These are phyloP conservation scores for Saguinus imperator DNA, from an alignment of 2,113 vertebrate species.

Conservation along the genomic window DNA sequence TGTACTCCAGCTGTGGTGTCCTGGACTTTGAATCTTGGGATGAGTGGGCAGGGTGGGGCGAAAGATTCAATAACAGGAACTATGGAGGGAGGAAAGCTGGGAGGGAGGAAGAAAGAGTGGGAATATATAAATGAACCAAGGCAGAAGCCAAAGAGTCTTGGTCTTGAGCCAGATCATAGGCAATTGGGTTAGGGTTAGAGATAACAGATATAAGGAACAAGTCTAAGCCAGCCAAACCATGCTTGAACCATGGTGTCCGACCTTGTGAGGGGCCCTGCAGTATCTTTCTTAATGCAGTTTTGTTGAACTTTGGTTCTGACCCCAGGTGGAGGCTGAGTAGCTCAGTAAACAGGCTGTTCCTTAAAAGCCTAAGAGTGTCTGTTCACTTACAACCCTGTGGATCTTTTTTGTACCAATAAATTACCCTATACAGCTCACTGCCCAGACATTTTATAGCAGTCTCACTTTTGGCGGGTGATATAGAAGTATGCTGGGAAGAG, in stretches of 20 bases:
- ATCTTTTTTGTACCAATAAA: neutral
- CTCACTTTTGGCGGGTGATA: neutral
- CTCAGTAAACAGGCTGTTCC: neutral
- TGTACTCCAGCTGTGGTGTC: neutral
- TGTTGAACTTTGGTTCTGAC: neutral
- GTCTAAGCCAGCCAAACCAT: neutral
- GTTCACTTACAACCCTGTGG: neutral
- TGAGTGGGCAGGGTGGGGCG: neutral
- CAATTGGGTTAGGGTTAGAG: neutral
- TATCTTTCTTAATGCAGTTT: neutral
- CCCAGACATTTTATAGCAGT: conserved; percentile 12
- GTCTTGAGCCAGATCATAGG: neutral
- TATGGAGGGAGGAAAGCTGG: neutral
- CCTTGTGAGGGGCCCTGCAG: neutral
- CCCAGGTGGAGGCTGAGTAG: neutral
- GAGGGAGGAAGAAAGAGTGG: neutral
- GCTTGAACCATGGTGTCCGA: neutral
- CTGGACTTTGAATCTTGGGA: neutral
- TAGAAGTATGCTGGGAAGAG: neutral
- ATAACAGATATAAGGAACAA: neutral
- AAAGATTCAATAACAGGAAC: neutral
- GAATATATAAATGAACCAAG: neutral
- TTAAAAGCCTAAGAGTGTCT: neutral
- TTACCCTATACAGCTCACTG: neutral
- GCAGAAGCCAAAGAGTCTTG: neutral